Percentiles rank a stretch among this genome's conserved stretches.
Evolutionary conservation across 2,113 vertebrate species (phyloP).

Genomic region (cat (Felis catus)): DNA sequence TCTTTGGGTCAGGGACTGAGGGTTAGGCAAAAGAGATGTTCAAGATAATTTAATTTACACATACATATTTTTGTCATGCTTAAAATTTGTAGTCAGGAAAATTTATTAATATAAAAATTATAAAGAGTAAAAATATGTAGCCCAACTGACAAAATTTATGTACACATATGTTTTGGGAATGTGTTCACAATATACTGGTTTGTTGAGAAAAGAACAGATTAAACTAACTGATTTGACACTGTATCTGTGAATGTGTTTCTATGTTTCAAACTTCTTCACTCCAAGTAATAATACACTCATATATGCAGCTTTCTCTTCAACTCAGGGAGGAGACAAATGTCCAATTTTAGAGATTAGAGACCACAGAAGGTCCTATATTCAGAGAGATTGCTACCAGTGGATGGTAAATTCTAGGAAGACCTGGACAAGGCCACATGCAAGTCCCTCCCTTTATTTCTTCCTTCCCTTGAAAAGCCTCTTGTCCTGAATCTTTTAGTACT

Average conservation of each 20-base stretch:
- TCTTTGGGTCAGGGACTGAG: not conserved
- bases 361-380: not conserved
- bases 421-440: not conserved
- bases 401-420: constrained; percentile 38
- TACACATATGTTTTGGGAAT: constrained; percentile 2
- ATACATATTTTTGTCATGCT: not conserved
- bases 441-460: not conserved
- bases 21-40: not conserved
- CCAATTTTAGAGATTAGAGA: constrained; percentile 10
- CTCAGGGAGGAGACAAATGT: not conserved
- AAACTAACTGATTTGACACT: not conserved
- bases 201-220: not conserved
- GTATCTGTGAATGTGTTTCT: not conserved
- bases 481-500: not conserved
- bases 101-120: not conserved
- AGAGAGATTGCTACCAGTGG: not conserved
- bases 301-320: constrained; percentile 20
- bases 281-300: not conserved
- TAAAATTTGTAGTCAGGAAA: constrained; percentile 37
- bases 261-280: constrained; percentile 5
- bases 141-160: not conserved
- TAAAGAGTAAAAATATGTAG: not conserved
- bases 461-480: not conserved
- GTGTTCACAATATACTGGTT: not conserved
- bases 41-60: not conserved